Evolutionary conservation across 2,888 invertebrate genomes (phyloP), one percentile per base, ranked within the genome.

Genomic region (Myopa testacea): DNA sequence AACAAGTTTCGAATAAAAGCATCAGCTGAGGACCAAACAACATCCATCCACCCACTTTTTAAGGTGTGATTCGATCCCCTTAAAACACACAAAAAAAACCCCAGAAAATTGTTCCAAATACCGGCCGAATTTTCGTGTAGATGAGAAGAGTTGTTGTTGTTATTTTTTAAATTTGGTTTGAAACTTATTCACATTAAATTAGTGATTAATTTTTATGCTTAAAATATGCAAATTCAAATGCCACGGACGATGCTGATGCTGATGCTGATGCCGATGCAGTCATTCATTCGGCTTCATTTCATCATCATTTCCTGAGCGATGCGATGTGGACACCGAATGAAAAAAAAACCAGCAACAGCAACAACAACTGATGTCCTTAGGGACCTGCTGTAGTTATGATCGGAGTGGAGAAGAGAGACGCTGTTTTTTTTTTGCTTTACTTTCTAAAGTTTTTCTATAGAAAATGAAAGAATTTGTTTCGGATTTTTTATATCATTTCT

Each of bases 191-290:
- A 84, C 86, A 87, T 87, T 87, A 87, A 87, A 88, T 87, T 87
- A 87, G 87, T 87, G 87, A 87, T 87, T 87, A 87, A 87, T 87
- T 88, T 87, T 87, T 87, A 87, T 86, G 87, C 85, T 84, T 84
- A 81, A 85, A 87, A 87, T 86, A 87, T 87, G 87, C 82, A 88
- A 87, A 87, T 87, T 85, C 82, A 84, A 84, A 87, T 86, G 71
- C 55, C 55, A 12, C 4, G 4, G 55, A 55, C n/a, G 55, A 6
- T 86, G 86, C 86, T 86, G 87, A 45, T 45, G 45, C 7, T 10
- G 45, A 45, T 45, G 45, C 7, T 10, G 85, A 86, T 82, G 85
- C 85, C 69, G 62, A 45, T 76, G 70, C 72, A 55, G 45, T 85
- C 55, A 55, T 55, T 55, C 55, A n/a, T 65, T 67, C 75, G 69